Conservation (phyloP, 2,797 vertebrate genomes). For the Ctenopoma multispine region DNA sequence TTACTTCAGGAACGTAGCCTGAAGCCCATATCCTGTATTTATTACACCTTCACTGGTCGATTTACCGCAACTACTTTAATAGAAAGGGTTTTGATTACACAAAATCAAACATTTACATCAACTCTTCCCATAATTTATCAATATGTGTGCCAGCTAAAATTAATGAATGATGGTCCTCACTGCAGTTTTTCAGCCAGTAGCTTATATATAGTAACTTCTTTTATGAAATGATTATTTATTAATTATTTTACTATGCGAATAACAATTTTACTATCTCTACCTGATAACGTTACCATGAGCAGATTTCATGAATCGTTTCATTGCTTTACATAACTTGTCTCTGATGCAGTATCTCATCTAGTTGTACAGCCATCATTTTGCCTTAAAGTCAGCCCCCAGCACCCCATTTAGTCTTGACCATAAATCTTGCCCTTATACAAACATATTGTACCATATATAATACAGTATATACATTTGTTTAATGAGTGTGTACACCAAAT, state of each 20-base stretch:
- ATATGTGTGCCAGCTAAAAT: background rate
- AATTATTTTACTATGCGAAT: background rate
- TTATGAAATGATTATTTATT: background rate
- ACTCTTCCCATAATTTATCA: background rate
- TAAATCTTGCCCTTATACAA: slow-evolving; percentile 66
- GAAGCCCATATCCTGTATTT: slow-evolving; percentile 1
- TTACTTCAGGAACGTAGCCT: slow-evolving; percentile 4
- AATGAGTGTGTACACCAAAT: slow-evolving; percentile 73
- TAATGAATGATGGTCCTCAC: background rate
- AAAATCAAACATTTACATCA: slow-evolving; percentile 35
- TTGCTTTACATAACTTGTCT: slow-evolving; percentile 30
- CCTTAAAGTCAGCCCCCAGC: slow-evolving; percentile 31
- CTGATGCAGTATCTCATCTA: slow-evolving; percentile 42
- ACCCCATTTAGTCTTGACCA: slow-evolving; percentile 34
- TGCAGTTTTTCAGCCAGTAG: background rate
- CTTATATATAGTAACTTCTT: slow-evolving; percentile 2
- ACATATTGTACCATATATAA: slow-evolving; percentile 73
- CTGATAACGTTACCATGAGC: slow-evolving; percentile 6
- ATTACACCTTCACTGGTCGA: slow-evolving; percentile 6
- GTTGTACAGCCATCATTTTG: slow-evolving; percentile 24
- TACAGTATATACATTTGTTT: slow-evolving; percentile 70
- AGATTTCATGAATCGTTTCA: slow-evolving; percentile 36
- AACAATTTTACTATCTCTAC: background rate
- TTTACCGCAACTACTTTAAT: slow-evolving; percentile 6
- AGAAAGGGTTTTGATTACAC: slow-evolving; percentile 13